Percentiles rank a stretch among this genome's conserved stretches.
Conservation (phyloP, 1,140 invertebrate genomes). For the Anastrepha obliqua region DNA sequence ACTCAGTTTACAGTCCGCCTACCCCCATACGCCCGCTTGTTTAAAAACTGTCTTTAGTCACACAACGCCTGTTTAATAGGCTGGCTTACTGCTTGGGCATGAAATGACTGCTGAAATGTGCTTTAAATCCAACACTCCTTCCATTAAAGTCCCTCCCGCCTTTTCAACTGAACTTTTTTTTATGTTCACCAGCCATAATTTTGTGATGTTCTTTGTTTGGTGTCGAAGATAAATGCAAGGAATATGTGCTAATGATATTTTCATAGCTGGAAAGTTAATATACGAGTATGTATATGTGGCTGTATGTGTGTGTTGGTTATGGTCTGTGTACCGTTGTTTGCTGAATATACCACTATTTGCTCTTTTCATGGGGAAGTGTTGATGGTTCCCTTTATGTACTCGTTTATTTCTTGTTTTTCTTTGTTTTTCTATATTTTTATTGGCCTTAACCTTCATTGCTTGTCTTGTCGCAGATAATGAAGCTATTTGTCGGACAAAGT, state of each 20-base stretch:
- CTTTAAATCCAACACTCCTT: neutral
- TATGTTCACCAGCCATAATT: neutral
- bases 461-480: slow-evolving; percentile 37
- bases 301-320: neutral
- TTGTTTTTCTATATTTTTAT: neutral
- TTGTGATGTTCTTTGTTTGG: slow-evolving; percentile 11
- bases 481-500: slow-evolving; percentile 33
- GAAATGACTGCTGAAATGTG: neutral
- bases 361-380: too few relatives aligned
- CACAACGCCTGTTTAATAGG: too few relatives aligned
- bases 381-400: too few relatives aligned
- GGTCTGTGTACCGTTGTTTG: neutral
- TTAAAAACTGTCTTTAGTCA: too few relatives aligned
- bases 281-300: neutral
- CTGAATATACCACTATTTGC: neutral
- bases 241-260: slow-evolving; percentile 47
- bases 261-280: neutral
- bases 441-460: neutral
- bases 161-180: slow-evolving; percentile 1
- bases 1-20: neutral
- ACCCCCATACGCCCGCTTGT: neutral
- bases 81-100: too few relatives aligned
- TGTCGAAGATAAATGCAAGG: slow-evolving; percentile 19
- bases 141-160: neutral
- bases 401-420: neutral